Conservation (phyloP, 2,797 vertebrate species). For the Artibeus lituratus region DNA sequence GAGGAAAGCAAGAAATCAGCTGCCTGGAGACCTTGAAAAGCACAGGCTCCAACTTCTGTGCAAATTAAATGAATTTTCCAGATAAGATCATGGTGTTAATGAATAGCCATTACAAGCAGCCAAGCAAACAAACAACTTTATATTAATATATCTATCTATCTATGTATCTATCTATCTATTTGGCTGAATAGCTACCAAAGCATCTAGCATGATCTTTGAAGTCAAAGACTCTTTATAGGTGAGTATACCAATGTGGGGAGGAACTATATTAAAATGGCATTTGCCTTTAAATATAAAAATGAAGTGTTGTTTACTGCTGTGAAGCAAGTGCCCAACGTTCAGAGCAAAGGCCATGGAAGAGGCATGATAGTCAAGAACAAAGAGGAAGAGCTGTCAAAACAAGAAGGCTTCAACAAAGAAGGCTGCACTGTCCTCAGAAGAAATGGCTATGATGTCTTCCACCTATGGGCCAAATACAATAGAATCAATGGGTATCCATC, state of each 20-base stretch:
- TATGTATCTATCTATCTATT: background rate
- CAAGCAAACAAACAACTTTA: constrained; percentile 45
- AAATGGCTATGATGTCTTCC: background rate
- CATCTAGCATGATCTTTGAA: constrained; percentile 9
- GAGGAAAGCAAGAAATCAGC: constrained; percentile 71
- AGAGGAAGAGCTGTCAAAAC: background rate
- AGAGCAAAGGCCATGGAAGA: background rate
- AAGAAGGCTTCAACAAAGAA: background rate
- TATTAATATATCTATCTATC: background rate
- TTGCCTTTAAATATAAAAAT: constrained; percentile 14
- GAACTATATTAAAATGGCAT: background rate
- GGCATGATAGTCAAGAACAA: background rate
- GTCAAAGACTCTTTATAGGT: background rate
- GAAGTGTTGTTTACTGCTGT: background rate
- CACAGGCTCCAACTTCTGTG: constrained; percentile 59
- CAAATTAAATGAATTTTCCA: constrained; percentile 73
- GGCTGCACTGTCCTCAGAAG: background rate
- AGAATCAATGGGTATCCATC: background rate
- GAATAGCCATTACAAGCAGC: constrained; percentile 71
- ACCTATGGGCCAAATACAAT: background rate
- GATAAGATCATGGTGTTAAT: constrained; percentile 69
- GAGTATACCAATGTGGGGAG: background rate
- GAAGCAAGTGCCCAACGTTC: background rate
- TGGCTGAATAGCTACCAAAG: constrained; percentile 34
- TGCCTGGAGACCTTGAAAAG: constrained; percentile 75